A percentile compares a stretch with the other conserved stretches of the same genome.
These are phyloP conservation scores for Microplitis deprimator DNA, from an alignment of 2,888 invertebrate species.

Conservation along the genomic window DNA sequence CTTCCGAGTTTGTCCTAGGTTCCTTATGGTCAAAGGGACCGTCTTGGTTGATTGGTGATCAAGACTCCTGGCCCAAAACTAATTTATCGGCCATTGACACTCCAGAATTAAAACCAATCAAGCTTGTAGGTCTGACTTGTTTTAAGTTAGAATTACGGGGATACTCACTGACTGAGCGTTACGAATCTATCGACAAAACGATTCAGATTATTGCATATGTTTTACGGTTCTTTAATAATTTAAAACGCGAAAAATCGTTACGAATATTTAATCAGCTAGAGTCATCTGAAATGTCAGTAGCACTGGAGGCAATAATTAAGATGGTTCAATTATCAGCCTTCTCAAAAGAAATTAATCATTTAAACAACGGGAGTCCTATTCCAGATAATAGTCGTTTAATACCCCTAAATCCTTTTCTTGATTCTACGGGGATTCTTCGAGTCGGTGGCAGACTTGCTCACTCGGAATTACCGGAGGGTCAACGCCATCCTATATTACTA, in stretches of 20 bases:
- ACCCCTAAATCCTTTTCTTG: slow-evolving; percentile 39
- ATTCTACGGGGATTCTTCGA: slow-evolving; percentile 40
- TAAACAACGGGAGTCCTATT: slow-evolving; percentile 25
- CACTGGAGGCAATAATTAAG: neutral
- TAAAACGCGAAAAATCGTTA: neutral
- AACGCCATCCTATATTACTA: slow-evolving; percentile 51
- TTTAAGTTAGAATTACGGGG: neutral
- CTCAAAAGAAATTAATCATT: neutral
- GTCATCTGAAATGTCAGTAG: neutral
- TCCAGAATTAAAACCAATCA: neutral
- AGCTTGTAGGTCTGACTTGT: neutral
- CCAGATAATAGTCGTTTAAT: slow-evolving; percentile 36
- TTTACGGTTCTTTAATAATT: neutral
- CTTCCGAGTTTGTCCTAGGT: neutral
- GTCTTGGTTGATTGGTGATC: neutral
- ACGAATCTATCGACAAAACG: neutral
- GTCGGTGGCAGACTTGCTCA: slow-evolving; percentile 52
- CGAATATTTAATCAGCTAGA: neutral
- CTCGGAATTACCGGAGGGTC: slow-evolving; percentile 39
- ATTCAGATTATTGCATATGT: neutral
- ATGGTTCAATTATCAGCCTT: neutral
- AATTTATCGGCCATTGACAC: neutral
- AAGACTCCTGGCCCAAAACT: neutral
- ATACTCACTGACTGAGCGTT: neutral
- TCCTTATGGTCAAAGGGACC: slow-evolving; percentile 34